Evolutionary conservation across 2,888 invertebrate species (phyloP), one percentile per base, ranked within the genome.

Genomic region (Epirrhoe tristata): DNA sequence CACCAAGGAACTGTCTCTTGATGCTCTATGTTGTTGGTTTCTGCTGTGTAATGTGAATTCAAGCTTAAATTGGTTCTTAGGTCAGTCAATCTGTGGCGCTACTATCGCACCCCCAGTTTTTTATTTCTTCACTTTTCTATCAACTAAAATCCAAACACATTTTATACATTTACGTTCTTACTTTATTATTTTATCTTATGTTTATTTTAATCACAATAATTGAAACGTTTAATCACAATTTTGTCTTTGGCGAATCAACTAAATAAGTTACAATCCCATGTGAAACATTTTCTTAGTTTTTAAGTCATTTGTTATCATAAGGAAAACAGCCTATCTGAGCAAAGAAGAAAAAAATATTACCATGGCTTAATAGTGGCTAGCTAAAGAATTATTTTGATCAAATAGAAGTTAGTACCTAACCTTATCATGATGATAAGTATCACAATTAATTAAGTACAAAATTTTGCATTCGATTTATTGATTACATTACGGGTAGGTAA

Each of bases 141-240:
- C 34, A 36, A 12, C n/a, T 10, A 46, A 31, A 53, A 54, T 48
- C 46, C 46, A 6, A 63, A 56, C 36, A 63, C 16, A 24, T 0
- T 32, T 51, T 5, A 39, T 24, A 36, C 24, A n/a, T 62, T 62
- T 10, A 53, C 1, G 24, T 2, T 2, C 1, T 17, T 32, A 46
- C 24, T 65, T 59, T 39, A 34, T 54, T 63, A 58, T 48, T 48
- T 51, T 32, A 63, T 17, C 7, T 51, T 3, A 16, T 46, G 48
- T 36, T 54, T 63, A 58, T 66, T 50, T 54, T 58, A 64, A 59
- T 57, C 48, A 65, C 52, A 57, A 59, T 62, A 64, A 62, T 66
- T 63, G 63, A 70, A 67, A 57, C 51, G 39, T 58, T 31, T 31
- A 86, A 88, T 86, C 87, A 87, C 86, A 87, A 59, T 80, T 83